Base-by-base conservation (phyloP, 2,113 vertebrate genomes). In the Forbesichthys papilliferus region DNA sequence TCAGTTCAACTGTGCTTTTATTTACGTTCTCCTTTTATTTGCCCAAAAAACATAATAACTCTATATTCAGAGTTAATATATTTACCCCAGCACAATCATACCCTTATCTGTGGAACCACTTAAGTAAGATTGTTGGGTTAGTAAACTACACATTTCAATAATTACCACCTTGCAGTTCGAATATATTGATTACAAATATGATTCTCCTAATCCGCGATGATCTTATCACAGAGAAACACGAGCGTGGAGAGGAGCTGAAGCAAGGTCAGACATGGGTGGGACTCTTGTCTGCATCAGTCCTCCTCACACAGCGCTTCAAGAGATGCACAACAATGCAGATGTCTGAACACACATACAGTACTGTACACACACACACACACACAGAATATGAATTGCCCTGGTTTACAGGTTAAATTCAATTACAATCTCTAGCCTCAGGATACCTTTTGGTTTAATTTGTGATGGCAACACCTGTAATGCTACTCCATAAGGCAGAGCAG, bases 191-290 rank as follows among this genome's bases (percentile, higher is more conserved):
- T 61, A 49, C 54, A 71, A 61, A 69, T 16, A 47, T 49, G 48
- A 61, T 49, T 69, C 71, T 55, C 82, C 67, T 71, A 79, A 77
- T 63, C 64, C 42, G 11, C 65, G 16, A 51, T 10, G 33, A 81
- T 71, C 59, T 74, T 74, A 83, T 76, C 72, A 69, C 74, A 78
- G 77, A 66, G 18, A 73, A 84, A 75, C 66, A 66, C 72, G 73
- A 80, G 82, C 84, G 78, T 76, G 87, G 81, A 86, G 84, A 85
- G 69, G 79, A 75, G 58, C 78, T 71, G 79, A 82, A 83, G 86
- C 76, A 81, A 88, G 88, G 83, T 87, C 79, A 87, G 84, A 83
- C 72, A 36, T 83, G 85, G 80, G 84, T 87, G 85, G 77, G 82
- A 85, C 84, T 67, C 72, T 84, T 74, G 46, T 62, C 61, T 48